phyloP scores from a whole-genome alignment of 37 sponge, comb jelly and placozoan species.

The Cladorhizidae sp. region DNA sequence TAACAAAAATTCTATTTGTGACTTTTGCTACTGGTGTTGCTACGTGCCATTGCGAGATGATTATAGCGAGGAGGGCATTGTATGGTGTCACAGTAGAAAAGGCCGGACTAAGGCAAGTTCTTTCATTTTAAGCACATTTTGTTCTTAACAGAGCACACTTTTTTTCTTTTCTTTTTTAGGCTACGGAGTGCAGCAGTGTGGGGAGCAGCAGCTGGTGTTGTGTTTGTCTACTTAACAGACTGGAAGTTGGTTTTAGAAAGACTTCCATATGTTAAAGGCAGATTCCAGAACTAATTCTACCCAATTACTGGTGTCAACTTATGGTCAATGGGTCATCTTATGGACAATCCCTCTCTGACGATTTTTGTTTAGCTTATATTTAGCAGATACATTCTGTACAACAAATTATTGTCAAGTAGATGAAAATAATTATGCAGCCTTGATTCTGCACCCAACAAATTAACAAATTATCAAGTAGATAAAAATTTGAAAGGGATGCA shows the following conservation, averaged over 20 bases:
- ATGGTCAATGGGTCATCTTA: neutral
- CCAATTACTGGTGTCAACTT: no score
- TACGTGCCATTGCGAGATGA: neutral
- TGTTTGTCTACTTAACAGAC: conserved; percentile 48
- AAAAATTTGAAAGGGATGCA: conserved; percentile 58
- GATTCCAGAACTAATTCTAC: no score
- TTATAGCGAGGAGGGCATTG: neutral
- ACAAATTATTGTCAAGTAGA: no score
- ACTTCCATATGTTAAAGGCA: conserved; percentile 62
- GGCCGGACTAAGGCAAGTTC: conserved; percentile 12
- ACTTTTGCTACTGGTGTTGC: no score
- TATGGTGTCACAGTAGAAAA: conserved; percentile 19
- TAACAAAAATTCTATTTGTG: no score
- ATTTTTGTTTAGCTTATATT: neutral
- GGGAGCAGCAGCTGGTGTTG: conserved; percentile 37
- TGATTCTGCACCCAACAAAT: no score
- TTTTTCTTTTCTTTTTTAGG: conserved; percentile 16
- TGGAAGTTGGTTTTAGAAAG: conserved; percentile 70
- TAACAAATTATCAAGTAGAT: no score
- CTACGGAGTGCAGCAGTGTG: conserved; percentile 25
- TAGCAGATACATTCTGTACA: neutral
- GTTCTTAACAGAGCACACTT: neutral
- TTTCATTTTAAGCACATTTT: neutral
- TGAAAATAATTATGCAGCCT: no score
- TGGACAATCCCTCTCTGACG: neutral